These are phyloP conservation scores for Papilio glaucus DNA, from an alignment of 1,140 invertebrate species.

Conservation along the genomic window DNA sequence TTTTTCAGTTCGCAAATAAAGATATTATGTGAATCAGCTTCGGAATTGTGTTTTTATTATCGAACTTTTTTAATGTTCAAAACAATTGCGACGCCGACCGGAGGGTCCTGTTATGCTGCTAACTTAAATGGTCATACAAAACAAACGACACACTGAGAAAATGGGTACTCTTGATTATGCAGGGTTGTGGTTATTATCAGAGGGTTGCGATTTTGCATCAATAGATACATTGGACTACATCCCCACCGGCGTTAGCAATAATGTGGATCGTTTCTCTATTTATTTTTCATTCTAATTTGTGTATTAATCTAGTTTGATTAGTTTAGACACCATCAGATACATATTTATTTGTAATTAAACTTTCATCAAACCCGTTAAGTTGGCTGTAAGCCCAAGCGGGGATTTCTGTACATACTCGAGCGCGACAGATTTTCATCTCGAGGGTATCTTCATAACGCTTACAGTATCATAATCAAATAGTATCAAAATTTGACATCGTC, in stretches of 20 bases:
- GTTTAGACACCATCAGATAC: too few species aligned
- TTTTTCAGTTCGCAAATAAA: too few species aligned
- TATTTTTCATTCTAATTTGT: slow-evolving; percentile 7
- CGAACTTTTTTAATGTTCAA: neutral
- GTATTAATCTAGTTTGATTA: too few species aligned
- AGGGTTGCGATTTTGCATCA: slow-evolving; percentile 61
- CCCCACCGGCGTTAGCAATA: slow-evolving; percentile 57
- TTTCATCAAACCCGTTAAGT: too few species aligned
- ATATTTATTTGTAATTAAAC: too few species aligned
- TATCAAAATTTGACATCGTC: neutral
- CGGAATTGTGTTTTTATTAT: neutral
- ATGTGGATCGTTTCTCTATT: slow-evolving; percentile 54
- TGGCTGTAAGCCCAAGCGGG: too few species aligned
- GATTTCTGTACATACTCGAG: too few species aligned
- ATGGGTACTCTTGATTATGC: slow-evolving; percentile 59
- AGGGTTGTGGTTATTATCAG: slow-evolving; percentile 65
- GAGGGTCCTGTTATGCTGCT: slow-evolving; percentile 51
- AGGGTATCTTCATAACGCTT: neutral
- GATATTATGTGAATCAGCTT: too few species aligned
- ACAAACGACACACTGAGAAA: slow-evolving; percentile 38
- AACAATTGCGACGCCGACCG: neutral
- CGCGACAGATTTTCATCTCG: too few species aligned
- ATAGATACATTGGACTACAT: slow-evolving; percentile 49
- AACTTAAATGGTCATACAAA: slow-evolving; percentile 56
- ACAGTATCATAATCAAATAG: neutral